A percentile compares a stretch with the other conserved stretches of the same genome.
Evolutionary conservation across 2,888 invertebrate genomes (phyloP).

Genomic region (Coecobrya sp.): DNA sequence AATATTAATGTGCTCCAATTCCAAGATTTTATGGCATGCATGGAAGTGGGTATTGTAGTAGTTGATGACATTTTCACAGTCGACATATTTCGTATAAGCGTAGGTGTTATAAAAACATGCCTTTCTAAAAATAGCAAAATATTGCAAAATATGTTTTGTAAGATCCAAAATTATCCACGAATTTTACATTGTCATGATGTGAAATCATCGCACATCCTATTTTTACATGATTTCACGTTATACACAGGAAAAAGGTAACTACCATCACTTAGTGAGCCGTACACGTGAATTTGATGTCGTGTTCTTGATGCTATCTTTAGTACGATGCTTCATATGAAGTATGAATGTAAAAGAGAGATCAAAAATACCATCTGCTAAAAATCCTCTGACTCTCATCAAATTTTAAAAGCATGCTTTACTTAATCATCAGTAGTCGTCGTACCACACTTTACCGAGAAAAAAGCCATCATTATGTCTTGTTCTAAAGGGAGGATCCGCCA

Average conservation of each 20-base stretch:
- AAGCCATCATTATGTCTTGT: conserved; percentile 17
- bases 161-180: not conserved
- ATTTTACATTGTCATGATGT: not conserved
- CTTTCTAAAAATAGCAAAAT: not conserved
- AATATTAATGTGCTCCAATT: not conserved
- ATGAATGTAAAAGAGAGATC: conserved; percentile 31
- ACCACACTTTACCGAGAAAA: conserved; percentile 28
- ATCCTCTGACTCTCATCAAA: conserved; percentile 59
- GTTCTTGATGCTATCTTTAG: not conserved
- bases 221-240: not conserved
- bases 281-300: not conserved
- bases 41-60: not conserved
- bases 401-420: conserved; percentile 75
- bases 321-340: too few relatives aligned
- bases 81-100: not conserved
- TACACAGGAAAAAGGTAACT: not conserved
- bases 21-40: not conserved
- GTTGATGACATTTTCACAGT: not conserved
- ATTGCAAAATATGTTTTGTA: not conserved
- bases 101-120: not conserved
- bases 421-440: conserved; percentile 61
- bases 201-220: not conserved
- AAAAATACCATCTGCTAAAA: conserved; percentile 54
- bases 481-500: not conserved
- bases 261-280: not conserved